Conservation (phyloP, 2,888 invertebrate genomes). For the Rotaria macrura region DNA sequence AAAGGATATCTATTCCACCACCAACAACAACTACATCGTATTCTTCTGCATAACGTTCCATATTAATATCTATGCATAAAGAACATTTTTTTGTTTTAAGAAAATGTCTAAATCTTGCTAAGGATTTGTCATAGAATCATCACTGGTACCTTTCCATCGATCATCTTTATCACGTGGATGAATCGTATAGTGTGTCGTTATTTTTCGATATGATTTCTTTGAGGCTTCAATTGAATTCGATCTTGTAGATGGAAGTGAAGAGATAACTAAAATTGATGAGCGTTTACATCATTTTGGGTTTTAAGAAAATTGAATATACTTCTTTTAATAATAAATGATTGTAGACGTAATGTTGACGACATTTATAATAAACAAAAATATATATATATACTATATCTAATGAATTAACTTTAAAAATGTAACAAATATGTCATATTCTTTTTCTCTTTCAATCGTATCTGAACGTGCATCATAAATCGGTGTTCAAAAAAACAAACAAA, state of each 20-base stretch:
- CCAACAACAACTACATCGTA: slow-evolving; percentile 90
- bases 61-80: slow-evolving; percentile 63
- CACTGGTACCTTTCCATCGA: slow-evolving; percentile 73
- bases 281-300: no score
- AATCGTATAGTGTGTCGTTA: slow-evolving; percentile 82
- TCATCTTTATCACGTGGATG: slow-evolving; percentile 76
- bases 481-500: background rate
- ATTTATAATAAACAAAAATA: background rate
- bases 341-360: background rate
- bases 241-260: background rate
- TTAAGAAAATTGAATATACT: background rate
- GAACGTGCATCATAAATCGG: background rate
- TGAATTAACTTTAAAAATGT: slow-evolving; percentile 7
- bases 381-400: background rate
- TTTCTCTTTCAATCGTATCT: background rate
- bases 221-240: background rate
- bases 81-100: slow-evolving; percentile 61
- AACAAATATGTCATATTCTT: background rate
- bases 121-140: no score
- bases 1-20: slow-evolving; percentile 65
- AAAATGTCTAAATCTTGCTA: no score
- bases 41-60: slow-evolving; percentile 83
- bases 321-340: background rate
- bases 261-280: background rate
- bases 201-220: background rate